Evolutionary conservation across 2,888 invertebrate species (phyloP).

Genomic region (Hyles lineata): DNA sequence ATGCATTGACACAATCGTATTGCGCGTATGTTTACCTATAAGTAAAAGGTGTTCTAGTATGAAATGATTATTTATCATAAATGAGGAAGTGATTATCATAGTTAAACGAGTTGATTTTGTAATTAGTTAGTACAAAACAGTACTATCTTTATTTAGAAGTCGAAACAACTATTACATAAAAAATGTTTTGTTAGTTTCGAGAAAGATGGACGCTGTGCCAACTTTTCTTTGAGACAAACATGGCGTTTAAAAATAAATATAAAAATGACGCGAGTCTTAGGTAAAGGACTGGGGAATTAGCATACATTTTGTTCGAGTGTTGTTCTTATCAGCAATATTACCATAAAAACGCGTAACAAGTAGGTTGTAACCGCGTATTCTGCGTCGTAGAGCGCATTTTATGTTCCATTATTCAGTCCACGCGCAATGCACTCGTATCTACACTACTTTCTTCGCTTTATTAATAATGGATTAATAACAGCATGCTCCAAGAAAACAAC

Average conservation of each 20-base stretch:
- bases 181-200: neutral
- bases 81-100: neutral
- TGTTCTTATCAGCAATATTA: conserved; percentile 13
- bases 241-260: neutral
- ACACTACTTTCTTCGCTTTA: conserved; percentile 1
- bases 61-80: too few relatives aligned
- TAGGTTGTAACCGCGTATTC: neutral
- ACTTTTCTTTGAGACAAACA: neutral
- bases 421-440: neutral
- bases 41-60: too few relatives aligned
- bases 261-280: neutral
- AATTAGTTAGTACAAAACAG: neutral
- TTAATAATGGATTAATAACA: neutral
- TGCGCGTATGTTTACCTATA: neutral
- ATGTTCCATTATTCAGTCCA: conserved; percentile 9
- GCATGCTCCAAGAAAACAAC: neutral
- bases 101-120: neutral
- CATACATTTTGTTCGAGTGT: neutral
- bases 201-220: neutral
- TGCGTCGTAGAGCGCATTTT: neutral
- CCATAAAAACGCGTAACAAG: conserved; percentile 15
- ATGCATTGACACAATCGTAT: neutral
- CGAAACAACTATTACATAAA: neutral
- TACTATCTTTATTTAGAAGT: neutral
- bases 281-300: conserved; percentile 1